Base-by-base conservation (phyloP, 2,888 invertebrate genomes). In the Eustalomyia histrio region DNA sequence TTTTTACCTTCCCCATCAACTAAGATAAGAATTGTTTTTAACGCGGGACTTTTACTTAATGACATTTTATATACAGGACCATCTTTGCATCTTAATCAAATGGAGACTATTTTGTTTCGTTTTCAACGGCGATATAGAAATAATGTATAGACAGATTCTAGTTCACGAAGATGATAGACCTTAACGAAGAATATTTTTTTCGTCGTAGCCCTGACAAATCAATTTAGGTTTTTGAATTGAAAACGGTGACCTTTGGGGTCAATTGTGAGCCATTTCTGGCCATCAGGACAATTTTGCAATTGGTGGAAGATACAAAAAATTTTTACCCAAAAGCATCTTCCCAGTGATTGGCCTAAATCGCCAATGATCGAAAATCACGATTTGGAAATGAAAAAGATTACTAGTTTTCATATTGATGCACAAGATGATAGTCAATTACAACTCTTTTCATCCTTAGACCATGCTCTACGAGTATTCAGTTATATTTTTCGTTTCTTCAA, bases 111-210 rank as follows among this genome's bases (percentile, higher is more conserved):
- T 47, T 47, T 12, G 21, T 18, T 58, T 18, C 18, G 43, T 68
- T 7, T 68, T 68, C 16, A 68, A 35, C n/a, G 57, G 29, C 24
- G 65, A 65, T 29, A 52, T 65, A 52, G 52, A 65, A 16, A 57
- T 57, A 58, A 68, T 68, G 29, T 68, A 68, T 10, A 14, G 68
- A 2, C 57, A 68, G 16, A 57, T 68, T 24, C n/a, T 57, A 10
- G 65, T 82, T 2, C 50, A 79, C 2, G 57, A 64, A 1, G 12
- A 53, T 9, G 72, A 84, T 39, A 64, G 68, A 17, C 47, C 64
- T 16, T 82, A 72, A 50, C 81, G 83, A 33, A 53, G 82, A 9
- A 78, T 85, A n/a, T 7, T n/a, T 83, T 2, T 83, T 74, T 68
- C 71, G 82, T 6, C 12, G 16, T 2, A 39, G 24, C 4, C 17